These are phyloP conservation scores for Notodromas monacha DNA, from an alignment of 2,888 invertebrate genomes.

Conservation along the genomic window DNA sequence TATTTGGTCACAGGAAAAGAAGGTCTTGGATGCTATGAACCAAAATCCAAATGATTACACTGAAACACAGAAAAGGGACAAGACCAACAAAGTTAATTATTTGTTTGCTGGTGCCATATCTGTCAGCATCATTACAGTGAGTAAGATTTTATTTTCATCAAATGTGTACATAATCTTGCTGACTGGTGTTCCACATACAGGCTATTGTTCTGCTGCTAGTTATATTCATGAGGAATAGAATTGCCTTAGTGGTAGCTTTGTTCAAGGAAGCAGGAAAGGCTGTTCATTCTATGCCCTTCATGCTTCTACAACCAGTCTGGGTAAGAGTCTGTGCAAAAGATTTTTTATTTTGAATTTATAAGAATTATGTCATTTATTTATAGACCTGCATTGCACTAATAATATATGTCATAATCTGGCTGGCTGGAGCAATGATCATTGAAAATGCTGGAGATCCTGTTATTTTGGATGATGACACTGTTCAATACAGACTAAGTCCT, in stretches of 20 bases:
- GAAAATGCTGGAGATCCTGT: conserved; percentile 8
- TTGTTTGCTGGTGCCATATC: conserved; percentile 25
- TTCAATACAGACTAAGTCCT: conserved; percentile 7
- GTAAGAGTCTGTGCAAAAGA: too few species aligned
- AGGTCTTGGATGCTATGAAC: too few species aligned
- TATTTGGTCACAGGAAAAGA: too few species aligned
- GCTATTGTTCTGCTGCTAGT: conserved; percentile 22
- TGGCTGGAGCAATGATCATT: conserved; percentile 10
- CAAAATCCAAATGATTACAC: too few species aligned
- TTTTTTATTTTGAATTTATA: too few species aligned
- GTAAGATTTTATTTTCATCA: conserved; percentile 8
- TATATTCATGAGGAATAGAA: conserved; percentile 26
- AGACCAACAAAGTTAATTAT: conserved; percentile 14
- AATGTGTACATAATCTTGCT: background rate
- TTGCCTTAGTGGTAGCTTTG: conserved; percentile 25
- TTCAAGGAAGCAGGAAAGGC: conserved; percentile 33
- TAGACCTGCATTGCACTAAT: conserved; percentile 11
- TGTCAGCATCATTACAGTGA: conserved; percentile 24
- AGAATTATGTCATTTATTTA: background rate
- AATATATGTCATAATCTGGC: conserved; percentile 9
- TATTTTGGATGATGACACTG: background rate
- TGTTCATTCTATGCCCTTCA: conserved; percentile 24
- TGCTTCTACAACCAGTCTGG: conserved; percentile 26
- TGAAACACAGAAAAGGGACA: too few species aligned
- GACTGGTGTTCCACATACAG: conserved; percentile 12